Percentiles rank a stretch among this genome's conserved stretches.
Conservation (phyloP, 2,113 vertebrate species). For the Jaculus jaculus region DNA sequence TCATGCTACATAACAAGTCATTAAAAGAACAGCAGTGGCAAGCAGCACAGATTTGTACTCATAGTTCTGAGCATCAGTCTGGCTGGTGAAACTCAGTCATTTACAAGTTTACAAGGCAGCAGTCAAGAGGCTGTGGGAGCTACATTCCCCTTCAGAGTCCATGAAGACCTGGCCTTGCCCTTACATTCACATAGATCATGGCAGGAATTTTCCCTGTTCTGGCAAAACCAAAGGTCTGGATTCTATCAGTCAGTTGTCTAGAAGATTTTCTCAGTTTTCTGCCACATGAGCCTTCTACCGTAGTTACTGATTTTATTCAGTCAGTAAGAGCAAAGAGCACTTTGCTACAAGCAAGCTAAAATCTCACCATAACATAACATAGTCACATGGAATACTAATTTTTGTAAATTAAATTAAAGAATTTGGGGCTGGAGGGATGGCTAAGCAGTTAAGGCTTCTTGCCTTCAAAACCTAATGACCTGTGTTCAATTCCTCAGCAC, state of each 20-base stretch:
- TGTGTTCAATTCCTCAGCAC: no score
- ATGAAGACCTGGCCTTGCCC: background rate
- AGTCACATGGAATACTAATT: background rate
- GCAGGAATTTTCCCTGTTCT: background rate
- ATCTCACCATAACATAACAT: background rate
- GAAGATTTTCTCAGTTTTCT: background rate
- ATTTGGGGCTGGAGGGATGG: no score
- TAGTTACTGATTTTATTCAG: background rate
- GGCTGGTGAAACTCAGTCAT: background rate
- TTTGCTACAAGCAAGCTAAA: background rate
- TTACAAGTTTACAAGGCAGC: background rate
- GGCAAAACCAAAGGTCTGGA: background rate
- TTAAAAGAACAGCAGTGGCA: background rate
- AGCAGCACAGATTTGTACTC: background rate
- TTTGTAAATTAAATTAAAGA: no score
- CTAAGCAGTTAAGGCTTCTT: no score
- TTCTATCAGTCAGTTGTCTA: background rate
- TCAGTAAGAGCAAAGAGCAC: background rate
- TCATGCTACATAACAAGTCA: background rate
- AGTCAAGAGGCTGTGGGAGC: background rate
- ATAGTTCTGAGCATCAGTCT: background rate
- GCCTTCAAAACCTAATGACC: no score
- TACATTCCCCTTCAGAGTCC: background rate
- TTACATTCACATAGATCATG: background rate
- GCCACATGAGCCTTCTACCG: background rate